These are phyloP conservation scores for Vollenhovia emeryi DNA, from an alignment of 1,140 invertebrate genomes.

Conservation along the genomic window DNA sequence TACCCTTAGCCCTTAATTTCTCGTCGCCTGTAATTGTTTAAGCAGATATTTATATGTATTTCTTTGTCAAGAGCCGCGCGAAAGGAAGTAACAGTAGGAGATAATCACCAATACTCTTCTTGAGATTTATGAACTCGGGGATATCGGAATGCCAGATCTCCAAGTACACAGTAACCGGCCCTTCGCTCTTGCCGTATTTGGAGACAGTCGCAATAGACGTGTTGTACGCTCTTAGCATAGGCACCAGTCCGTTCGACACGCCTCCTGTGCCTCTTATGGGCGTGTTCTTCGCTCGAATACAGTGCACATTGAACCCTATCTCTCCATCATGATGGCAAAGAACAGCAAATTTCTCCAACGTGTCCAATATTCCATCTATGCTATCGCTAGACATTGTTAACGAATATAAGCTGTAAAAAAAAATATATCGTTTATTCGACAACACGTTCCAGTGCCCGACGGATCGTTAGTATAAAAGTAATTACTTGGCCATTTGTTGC, in stretches of 20 bases:
- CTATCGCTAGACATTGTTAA: slow-evolving; percentile 98
- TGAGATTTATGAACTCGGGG: slow-evolving; percentile 97
- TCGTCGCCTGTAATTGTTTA: slow-evolving; percentile 88
- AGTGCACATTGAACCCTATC: slow-evolving; percentile 98
- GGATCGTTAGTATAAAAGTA: neutral
- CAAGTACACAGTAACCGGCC: slow-evolving; percentile 98
- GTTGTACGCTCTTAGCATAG: slow-evolving; percentile 99
- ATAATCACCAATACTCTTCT: slow-evolving; percentile 93
- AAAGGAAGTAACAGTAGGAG: neutral
- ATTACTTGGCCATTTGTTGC: slow-evolving; percentile 94
- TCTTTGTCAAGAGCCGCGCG: neutral
- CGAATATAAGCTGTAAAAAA: slow-evolving; percentile 93
- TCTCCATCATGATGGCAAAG: slow-evolving; percentile 99
- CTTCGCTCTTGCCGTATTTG: slow-evolving; percentile 97
- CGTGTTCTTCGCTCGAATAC: slow-evolving; percentile 96
- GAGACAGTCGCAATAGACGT: slow-evolving; percentile 98
- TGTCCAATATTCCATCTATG: slow-evolving; percentile 99
- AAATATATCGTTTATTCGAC: slow-evolving; percentile 44
- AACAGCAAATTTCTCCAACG: slow-evolving; percentile 97
- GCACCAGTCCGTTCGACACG: slow-evolving; percentile 97
- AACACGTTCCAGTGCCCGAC: neutral
- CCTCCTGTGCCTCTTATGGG: slow-evolving; percentile 98
- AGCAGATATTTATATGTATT: neutral
- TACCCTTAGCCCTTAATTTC: slow-evolving; percentile 95
- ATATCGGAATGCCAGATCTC: slow-evolving; percentile 99